Evolutionary conservation across 2,113 vertebrate species (phyloP).

Genomic region (Rhinolophus ferrumequinum): DNA sequence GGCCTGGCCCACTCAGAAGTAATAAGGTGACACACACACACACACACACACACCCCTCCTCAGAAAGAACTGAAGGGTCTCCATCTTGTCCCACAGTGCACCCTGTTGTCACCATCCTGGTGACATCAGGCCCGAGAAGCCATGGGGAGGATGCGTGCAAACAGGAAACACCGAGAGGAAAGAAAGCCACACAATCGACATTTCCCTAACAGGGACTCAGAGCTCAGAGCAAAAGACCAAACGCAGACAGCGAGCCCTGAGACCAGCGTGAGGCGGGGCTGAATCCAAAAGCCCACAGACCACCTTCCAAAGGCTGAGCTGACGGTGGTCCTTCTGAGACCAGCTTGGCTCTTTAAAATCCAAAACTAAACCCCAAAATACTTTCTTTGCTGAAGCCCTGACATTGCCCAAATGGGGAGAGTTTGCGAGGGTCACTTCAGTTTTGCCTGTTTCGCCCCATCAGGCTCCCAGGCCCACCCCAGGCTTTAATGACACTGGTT

Average conservation of each 20-base stretch:
- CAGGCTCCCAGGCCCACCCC: background rate
- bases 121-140: accelerated
- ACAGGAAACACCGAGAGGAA: background rate
- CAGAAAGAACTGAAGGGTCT: background rate
- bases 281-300: too few species aligned
- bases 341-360: background rate
- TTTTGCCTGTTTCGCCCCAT: too few species aligned
- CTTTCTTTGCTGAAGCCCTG: background rate
- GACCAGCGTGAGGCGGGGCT: accelerated
- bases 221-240: background rate
- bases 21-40: too few species aligned
- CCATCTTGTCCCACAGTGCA: too few species aligned
- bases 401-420: background rate
- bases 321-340: too few species aligned
- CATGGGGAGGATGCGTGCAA: accelerated
- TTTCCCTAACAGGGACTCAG: background rate
- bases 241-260: background rate
- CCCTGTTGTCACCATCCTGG: background rate
- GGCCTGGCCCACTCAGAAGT: background rate
- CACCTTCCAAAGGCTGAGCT: background rate
- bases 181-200: background rate
- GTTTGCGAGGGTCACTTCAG: accelerated
- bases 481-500: background rate
- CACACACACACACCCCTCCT: background rate
- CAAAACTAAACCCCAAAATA: background rate